Evolutionary conservation across 2,113 vertebrate species (phyloP).

Genomic region (Syngnathus floridae): DNA sequence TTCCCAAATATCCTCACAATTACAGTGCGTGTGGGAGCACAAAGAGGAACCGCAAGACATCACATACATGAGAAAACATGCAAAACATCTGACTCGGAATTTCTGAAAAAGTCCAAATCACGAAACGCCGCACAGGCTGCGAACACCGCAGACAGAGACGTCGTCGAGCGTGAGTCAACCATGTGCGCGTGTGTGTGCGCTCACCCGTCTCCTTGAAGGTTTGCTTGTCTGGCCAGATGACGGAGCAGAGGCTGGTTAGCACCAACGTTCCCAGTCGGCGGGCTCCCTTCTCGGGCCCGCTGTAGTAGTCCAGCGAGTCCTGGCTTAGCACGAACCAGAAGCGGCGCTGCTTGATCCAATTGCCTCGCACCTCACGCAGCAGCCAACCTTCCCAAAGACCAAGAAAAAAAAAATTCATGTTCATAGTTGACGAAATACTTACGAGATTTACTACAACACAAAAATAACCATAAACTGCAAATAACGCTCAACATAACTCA

Average conservation of each 20-base stretch:
- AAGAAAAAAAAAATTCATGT: neutral
- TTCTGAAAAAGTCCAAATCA: neutral
- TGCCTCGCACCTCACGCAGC: constrained; percentile 79
- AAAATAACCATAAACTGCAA: neutral
- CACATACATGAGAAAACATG: constrained; percentile 16
- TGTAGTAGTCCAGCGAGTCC: constrained; percentile 93
- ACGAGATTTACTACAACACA: no score
- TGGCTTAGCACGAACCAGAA: constrained; percentile 91
- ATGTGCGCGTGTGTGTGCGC: constrained; percentile 2
- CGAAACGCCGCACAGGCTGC: constrained; percentile 4
- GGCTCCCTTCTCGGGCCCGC: constrained; percentile 78
- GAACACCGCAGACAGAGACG: constrained; percentile 14
- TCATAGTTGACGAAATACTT: neutral
- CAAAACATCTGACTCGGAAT: constrained; percentile 4
- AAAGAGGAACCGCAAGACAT: constrained; percentile 31
- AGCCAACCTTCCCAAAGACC: constrained; percentile 79
- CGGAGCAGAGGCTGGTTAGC: constrained; percentile 90
- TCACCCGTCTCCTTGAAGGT: constrained; percentile 89
- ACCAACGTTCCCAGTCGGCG: constrained; percentile 83
- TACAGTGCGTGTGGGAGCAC: constrained; percentile 20
- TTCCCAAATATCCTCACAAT: constrained; percentile 51
- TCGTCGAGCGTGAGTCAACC: constrained; percentile 15
- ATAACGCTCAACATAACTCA: neutral
- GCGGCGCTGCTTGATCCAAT: constrained; percentile 85
- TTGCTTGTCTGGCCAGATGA: constrained; percentile 91